Base-by-base conservation (phyloP, 2,113 vertebrate genomes). In the Dipodomys stephensi region DNA sequence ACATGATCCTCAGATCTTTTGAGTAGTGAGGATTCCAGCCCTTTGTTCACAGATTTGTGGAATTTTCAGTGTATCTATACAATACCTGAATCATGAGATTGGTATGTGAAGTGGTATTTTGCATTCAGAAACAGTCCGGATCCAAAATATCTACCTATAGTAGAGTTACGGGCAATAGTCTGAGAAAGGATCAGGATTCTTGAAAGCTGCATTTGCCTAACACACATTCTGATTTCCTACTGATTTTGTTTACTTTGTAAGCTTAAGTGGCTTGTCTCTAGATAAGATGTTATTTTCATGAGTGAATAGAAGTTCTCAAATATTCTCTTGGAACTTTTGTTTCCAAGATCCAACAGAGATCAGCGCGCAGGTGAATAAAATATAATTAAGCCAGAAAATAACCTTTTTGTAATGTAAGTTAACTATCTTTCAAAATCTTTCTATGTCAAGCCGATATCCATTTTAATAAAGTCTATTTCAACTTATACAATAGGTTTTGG, bases 391-490 rank as follows among this genome's bases (percentile, higher is more conserved):
- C 74, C 83, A 25, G 25, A 88, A 91, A 93, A 65, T 39, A 88
- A 72, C 10, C 9, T 49, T 83, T 87, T 77, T 35, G 10, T 35
- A 85, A 67, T 73, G 15, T 25, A 95, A 84, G 16, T 53, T 46
- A 85, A n/a, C 68, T 3, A 27, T 8, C 11, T 81, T 88, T 82
- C 3, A 19, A 67, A 76, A 83, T 88, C 13, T 60, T 73, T 68
- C n/a, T 30, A 12, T 13, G 44, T 53, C 16, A 82, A 83, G 16
- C 22, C 76, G 57, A 62, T 74, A 57, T 46, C 10, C 67, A 86
- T 79, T 78, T 83, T 76, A 73, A 27, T 74, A 85, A 94, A 92
- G 57, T 73, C 46, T 39, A 49, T 35, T 88, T 72, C 44, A 85
- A 88, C 90, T 19, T 67, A 35, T n/a, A 57, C 13, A 85, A 27